Base-by-base conservation (phyloP, 1,140 invertebrate species). In the Aphis craccivora region DNA sequence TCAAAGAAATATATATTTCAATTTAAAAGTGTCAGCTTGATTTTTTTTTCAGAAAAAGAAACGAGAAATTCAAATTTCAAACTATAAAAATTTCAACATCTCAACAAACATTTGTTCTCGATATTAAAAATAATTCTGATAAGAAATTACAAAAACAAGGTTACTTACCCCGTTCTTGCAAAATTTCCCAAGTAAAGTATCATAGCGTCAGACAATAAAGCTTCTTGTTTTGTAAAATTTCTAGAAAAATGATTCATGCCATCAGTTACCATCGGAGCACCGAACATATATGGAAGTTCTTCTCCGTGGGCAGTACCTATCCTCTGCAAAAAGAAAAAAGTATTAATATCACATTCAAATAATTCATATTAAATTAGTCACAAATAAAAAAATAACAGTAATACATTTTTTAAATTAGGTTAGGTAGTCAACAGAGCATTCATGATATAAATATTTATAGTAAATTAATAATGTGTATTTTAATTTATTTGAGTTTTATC, bases 101-200 rank as follows among this genome's bases (percentile, higher is more conserved):
- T 14, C 4, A 76, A 76, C n/a, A 76, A n/a, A n/a, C 60, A n/a
- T n/a, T 76, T 76, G 60, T 76, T 76, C 4, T 35, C 18, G n/a
- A 35, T 35, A 76, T 35, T 76, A 76, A 76, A 76, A 76, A 76
- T 76, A 18, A 76, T 14, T 76, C n/a, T 67, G 60, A 67, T n/a
- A 76, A 14, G n/a, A 76, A 14, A n/a, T 67, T 76, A 76, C 14
- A n/a, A n/a, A n/a, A n/a, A 9, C 23, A 84, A 83, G 40, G 23
- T 20, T 89, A 96, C 97, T 97, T 96, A 99, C 98, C 98, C 98
- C n/a, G 97, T 97, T 95, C 97, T 97, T 2, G 97, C 97, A 95
- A 99, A 99, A 95, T 99, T 99, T 5, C 97, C 97, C 94, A 98
- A 97, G 95, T 97, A 98, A 90, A 97, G 96, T 95, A 99, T 98